A percentile compares a stretch with the other conserved stretches of the same genome.
These are phyloP conservation scores for Orgyia antiqua DNA, from an alignment of 2,888 invertebrate genomes.

Conservation along the genomic window DNA sequence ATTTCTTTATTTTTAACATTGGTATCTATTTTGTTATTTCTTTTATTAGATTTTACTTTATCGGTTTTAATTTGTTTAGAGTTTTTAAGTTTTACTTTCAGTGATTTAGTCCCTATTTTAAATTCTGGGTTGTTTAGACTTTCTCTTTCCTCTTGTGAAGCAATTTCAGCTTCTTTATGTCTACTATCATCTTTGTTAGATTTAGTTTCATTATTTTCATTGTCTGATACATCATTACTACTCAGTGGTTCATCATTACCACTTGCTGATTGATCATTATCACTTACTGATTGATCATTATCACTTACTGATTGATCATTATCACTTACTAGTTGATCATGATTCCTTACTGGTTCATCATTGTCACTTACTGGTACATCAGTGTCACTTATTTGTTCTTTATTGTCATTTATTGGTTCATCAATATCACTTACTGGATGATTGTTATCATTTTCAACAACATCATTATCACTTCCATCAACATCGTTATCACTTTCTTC, in stretches of 20 bases:
- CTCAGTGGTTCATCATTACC: not conserved
- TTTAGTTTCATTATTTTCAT: not conserved
- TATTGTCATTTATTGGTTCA: not conserved
- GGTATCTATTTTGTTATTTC: constrained; percentile 1
- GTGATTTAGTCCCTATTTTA: no score
- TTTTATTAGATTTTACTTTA: not conserved
- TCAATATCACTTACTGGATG: not conserved
- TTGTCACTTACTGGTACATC: not conserved
- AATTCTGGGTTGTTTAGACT: no score
- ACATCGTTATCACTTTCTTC: constrained; percentile 16
- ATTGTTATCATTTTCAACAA: constrained; percentile 4
- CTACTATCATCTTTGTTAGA: constrained; percentile 1
- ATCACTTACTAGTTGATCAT: no score
- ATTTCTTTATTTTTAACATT: constrained; percentile 2
- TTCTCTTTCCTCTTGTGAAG: not conserved
- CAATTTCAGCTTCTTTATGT: not conserved
- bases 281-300: constrained; percentile 3
- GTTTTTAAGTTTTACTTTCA: no score
- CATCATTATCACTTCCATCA: constrained; percentile 8
- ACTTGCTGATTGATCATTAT: not conserved
- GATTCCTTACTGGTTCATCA: no score
- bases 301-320: constrained; percentile 5
- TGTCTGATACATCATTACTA: not conserved
- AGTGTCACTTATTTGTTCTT: not conserved
- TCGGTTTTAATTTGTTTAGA: no score